Conservation (phyloP, 35 echinoderm and acorn worm species). For the Amphiura filiformis region DNA sequence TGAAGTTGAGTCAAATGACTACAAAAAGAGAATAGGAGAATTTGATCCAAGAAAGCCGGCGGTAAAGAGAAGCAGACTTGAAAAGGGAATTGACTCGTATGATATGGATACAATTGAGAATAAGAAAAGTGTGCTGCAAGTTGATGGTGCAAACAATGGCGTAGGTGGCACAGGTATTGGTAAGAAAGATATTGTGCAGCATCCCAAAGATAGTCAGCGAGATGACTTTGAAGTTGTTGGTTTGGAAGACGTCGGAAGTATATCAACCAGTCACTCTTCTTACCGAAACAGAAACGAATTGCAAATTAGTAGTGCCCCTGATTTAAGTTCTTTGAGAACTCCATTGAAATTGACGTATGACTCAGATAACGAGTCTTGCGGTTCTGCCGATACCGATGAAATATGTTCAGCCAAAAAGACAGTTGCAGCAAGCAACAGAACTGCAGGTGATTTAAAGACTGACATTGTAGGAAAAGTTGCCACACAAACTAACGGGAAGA, state of each 20-base stretch:
- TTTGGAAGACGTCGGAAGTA: neutral
- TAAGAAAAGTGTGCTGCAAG: neutral
- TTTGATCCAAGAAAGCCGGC: too few species aligned
- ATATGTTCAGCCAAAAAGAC: slow-evolving; percentile 38
- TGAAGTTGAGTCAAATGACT: slow-evolving; percentile 9
- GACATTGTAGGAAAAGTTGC: too few species aligned
- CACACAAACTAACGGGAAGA: neutral
- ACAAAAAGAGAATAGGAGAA: slow-evolving; percentile 41
- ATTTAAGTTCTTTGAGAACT: neutral
- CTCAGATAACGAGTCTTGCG: slow-evolving; percentile 38
- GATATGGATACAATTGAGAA: neutral
- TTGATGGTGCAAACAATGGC: neutral
- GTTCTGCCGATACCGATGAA: slow-evolving; percentile 65
- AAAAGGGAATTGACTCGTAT: neutral
- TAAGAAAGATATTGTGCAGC: too few species aligned
- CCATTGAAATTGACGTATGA: neutral
- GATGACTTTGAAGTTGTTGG: slow-evolving; percentile 72
- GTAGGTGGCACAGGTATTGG: neutral
- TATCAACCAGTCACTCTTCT: neutral
- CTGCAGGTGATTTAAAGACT: neutral
- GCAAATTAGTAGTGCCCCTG: neutral
- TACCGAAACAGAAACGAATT: neutral
- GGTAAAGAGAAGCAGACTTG: slow-evolving; percentile 10
- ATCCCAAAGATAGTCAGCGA: neutral
- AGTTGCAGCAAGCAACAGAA: neutral